Percentiles rank a stretch among this genome's conserved stretches.
Evolutionary conservation across 2,797 vertebrate genomes (phyloP).

Genomic region (Hyperoplus lanceolatus): DNA sequence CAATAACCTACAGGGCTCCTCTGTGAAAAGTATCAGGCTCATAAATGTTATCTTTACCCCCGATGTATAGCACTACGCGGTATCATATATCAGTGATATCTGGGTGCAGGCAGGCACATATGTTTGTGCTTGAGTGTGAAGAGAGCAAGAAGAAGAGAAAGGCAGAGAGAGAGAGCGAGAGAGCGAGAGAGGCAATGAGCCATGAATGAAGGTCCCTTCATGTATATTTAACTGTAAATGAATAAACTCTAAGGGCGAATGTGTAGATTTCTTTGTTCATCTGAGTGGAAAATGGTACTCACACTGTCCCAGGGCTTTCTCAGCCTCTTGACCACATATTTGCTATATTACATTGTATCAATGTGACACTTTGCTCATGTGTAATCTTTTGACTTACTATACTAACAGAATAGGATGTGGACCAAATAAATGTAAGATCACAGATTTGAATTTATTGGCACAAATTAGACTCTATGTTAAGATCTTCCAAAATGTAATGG

Average conservation of each 20-base stretch:
- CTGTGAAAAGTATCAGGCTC: conserved; percentile 76
- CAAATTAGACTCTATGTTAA: background rate
- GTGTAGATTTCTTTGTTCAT: conserved; percentile 47
- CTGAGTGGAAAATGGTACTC: conserved; percentile 19
- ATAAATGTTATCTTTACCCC: conserved; percentile 83
- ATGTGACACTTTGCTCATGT: conserved; percentile 12
- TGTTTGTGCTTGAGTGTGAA: conserved; percentile 45
- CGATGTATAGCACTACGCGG: conserved; percentile 56
- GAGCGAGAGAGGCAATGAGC: conserved; percentile 39
- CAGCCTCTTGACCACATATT: conserved; percentile 23
- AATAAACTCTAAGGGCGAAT: conserved; percentile 27
- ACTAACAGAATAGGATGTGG: conserved; percentile 10
- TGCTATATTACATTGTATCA: background rate
- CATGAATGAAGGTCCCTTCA: conserved; percentile 53
- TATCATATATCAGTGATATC: conserved; percentile 60
- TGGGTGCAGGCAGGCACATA: conserved; percentile 27
- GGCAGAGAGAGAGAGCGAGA: conserved; percentile 5
- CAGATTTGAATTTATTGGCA: background rate
- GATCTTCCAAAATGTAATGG: background rate
- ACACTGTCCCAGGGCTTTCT: conserved; percentile 15
- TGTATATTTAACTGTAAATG: conserved; percentile 59
- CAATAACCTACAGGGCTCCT: conserved; percentile 80
- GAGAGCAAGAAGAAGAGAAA: conserved; percentile 16
- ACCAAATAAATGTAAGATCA: background rate
- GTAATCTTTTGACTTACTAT: conserved; percentile 18